Evolutionary conservation across 2,113 vertebrate genomes (phyloP), one percentile per base, ranked within the genome.

Genomic region (Trinectes maculatus): DNA sequence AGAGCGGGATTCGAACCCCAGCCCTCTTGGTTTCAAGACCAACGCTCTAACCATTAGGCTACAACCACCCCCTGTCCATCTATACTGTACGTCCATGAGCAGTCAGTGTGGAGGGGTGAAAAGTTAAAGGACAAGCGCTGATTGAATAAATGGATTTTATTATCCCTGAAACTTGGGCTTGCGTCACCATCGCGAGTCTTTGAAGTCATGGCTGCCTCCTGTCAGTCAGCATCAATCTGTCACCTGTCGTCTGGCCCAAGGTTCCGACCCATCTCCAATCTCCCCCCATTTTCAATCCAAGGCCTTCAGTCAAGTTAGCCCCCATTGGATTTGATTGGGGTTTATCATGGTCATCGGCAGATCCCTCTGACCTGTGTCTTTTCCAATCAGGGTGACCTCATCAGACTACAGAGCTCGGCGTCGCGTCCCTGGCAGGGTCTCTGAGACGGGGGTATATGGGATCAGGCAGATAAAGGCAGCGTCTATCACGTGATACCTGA

Each of bases 401-500:
- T 34, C 63, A 13, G 36, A 36, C 52, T 9, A 6, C 28, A 53
- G n/a, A n/a, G n/a, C n/a, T 56, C 25, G 16, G 39, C 28, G 3
- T 40, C 63, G 56, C 39, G 6, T 52, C n/a, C 31, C 31, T 51
- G 8, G 18, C 15, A 11, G 53, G 33, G 51, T 71, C 57, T 54
- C 59, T 29, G 44, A 13, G 39, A 58, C 2, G 19, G 33, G 80
- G 75, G 81, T 78, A 72, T 42, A 31, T 75, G 79, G 79, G 79
- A 78, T 85, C 76, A 78, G 49, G 63, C 59, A 79, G 84, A 88
- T 82, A 87, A 85, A 80, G 78, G 53, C 65, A 65, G 34, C 53
- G 68, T 60, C 67, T 86, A 71, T 85, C 83, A 58, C 75, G 62
- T 49, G 8, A 59, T 74, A 74, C 57, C 80, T 48, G 49, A 64